Evolutionary conservation across 2,888 invertebrate species (phyloP), one percentile per base, ranked within the genome.

Genomic region (Chrysomela aeneicollis): DNA sequence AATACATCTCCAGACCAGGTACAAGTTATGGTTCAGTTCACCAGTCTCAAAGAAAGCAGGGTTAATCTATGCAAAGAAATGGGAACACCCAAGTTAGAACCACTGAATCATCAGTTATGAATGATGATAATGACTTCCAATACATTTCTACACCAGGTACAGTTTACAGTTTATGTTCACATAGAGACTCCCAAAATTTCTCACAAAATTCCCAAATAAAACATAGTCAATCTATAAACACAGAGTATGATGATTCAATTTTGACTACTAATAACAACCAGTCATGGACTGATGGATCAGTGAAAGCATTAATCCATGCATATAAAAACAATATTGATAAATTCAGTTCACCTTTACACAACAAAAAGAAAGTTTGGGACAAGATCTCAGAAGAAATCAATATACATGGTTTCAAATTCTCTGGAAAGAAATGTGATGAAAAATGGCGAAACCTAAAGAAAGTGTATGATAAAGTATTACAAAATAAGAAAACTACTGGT

Each of bases 391-490:
- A 17, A 17, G 18, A 49, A 18, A 15, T 49, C 18, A 17, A 49
- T 18, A 1, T 15, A 49, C 17, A 15, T 49, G 49, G 49, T 3
- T 9, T 49, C 9, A 17, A 50, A 19, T 21, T 18, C n/a, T 12
- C n/a, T 18, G 50, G 50, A 9, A 35, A 35, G n/a, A 50, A 50
- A 21, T 50, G 50, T 22, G 50, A 50, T 10, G 19, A 50, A 21
- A 18, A 50, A 22, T 50, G 50, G 50, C 19, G 50, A 19, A 50
- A 50, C 21, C 9, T 50, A 12, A 50, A 50, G 19, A 50, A 50
- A 5, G 12, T 19, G 19, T 50, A 19, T 22, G 50, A 50, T 21
- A 21, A 50, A 21, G 50, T 50, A 6, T 1, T n/a, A 50, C n/a
- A 19, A 18, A 22, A 50, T n/a, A 18, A 21, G n/a, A 50, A 21